Conservation (phyloP, 2,797 vertebrate species). For the Pagetopsis macropterus region DNA sequence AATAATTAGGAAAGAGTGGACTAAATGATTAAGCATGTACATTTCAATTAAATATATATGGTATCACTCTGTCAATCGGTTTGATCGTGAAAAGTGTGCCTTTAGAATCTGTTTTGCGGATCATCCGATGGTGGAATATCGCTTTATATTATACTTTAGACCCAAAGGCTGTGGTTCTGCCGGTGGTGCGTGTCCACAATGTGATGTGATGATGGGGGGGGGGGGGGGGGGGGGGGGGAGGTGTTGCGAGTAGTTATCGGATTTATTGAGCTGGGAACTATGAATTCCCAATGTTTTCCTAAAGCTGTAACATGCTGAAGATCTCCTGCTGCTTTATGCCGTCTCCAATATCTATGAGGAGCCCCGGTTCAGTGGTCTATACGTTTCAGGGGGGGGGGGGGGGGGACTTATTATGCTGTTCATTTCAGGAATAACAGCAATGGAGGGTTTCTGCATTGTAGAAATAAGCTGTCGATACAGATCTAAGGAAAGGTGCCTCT, state of each 20-base stretch:
- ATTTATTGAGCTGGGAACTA: constrained; percentile 51
- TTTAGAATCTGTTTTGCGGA: constrained; percentile 1
- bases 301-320: constrained; percentile 22
- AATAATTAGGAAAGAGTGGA: constrained; percentile 28
- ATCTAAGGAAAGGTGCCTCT: neutral
- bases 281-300: constrained; percentile 44
- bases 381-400: no score
- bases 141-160: constrained; percentile 1
- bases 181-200: neutral
- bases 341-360: constrained; percentile 6
- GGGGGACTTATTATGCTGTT: no score
- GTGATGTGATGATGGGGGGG: neutral
- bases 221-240: no score
- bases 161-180: neutral
- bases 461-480: neutral
- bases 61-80: constrained; percentile 22
- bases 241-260: constrained; percentile 2
- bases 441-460: neutral
- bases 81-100: neutral
- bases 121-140: constrained; percentile 3
- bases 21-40: constrained; percentile 23
- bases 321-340: constrained; percentile 21
- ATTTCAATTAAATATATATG: constrained; percentile 29
- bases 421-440: neutral
- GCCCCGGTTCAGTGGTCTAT: neutral